These are phyloP conservation scores for Andricus curvator DNA, from an alignment of 2,888 invertebrate genomes.

Conservation along the genomic window DNA sequence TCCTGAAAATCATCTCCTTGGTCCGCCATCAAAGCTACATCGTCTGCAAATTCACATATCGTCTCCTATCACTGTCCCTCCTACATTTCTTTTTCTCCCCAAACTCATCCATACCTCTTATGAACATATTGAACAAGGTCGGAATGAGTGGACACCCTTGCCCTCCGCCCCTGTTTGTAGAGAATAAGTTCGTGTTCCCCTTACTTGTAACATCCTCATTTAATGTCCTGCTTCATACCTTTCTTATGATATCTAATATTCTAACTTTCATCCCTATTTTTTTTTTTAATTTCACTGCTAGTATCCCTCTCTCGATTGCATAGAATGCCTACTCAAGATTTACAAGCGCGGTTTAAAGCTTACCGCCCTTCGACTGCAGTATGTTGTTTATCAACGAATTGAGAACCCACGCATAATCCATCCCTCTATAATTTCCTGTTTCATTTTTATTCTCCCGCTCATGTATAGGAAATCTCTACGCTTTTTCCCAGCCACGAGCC, in stretches of 20 bases:
- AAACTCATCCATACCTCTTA: neutral
- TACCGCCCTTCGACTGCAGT: neutral
- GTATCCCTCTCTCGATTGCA: neutral
- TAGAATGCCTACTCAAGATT: neutral
- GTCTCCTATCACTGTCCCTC: neutral
- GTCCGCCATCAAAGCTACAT: no score
- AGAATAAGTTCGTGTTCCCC: neutral
- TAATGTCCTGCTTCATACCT: neutral
- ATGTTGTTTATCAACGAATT: neutral
- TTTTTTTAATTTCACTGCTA: no score
- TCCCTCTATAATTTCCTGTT: no score
- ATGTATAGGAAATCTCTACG: no score
- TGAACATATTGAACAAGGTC: neutral
- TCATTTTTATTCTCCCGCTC: no score
- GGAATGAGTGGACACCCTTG: neutral
- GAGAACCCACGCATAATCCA: neutral
- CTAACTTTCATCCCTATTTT: neutral
- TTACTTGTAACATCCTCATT: neutral
- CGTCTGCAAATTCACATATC: no score
- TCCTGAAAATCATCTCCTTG: no score
- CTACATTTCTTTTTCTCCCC: neutral
- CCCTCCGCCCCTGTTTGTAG: neutral
- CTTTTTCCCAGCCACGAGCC: no score
- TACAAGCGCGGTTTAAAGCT: neutral
- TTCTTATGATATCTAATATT: neutral